Conservation (phyloP, 2,888 invertebrate species). For the Bhutanitis thaidina region DNA sequence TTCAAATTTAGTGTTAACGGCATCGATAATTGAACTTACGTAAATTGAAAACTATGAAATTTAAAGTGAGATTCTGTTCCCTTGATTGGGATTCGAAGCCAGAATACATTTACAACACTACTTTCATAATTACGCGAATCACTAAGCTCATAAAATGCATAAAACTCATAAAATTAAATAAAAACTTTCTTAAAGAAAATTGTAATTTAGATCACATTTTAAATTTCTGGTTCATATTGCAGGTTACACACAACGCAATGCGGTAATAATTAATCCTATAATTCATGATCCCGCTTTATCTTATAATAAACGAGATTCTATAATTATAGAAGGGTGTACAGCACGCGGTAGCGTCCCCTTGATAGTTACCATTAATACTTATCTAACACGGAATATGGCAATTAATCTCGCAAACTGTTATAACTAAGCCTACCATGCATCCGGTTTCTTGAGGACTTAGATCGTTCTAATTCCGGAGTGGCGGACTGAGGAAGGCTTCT, state of each 20-base stretch:
- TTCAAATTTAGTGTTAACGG: too few species aligned
- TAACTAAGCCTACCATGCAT: slow-evolving; percentile 26
- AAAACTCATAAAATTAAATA: too few species aligned
- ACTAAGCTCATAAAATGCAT: too few species aligned
- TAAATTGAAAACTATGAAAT: too few species aligned
- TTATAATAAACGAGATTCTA: slow-evolving; percentile 64
- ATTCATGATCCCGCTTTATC: slow-evolving; percentile 55
- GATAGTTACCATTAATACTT: slow-evolving; percentile 65
- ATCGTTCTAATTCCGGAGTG: too few species aligned
- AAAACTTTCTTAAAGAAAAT: too few species aligned
- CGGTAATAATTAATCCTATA: slow-evolving; percentile 53
- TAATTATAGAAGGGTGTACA: slow-evolving; percentile 68
- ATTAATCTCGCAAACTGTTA: slow-evolving; percentile 72
- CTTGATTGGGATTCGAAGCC: too few species aligned
- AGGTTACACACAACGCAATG: background rate
- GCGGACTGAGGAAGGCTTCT: too few species aligned
- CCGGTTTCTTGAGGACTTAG: background rate
- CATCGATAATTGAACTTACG: too few species aligned
- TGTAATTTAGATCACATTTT: background rate
- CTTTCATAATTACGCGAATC: too few species aligned
- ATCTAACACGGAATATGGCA: slow-evolving; percentile 73
- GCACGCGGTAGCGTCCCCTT: slow-evolving; percentile 33
- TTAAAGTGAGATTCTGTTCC: too few species aligned
- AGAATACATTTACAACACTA: too few species aligned
- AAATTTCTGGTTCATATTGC: background rate